Evolutionary conservation across 2,888 invertebrate species (phyloP).

Genomic region (Nomada ruficornis): DNA sequence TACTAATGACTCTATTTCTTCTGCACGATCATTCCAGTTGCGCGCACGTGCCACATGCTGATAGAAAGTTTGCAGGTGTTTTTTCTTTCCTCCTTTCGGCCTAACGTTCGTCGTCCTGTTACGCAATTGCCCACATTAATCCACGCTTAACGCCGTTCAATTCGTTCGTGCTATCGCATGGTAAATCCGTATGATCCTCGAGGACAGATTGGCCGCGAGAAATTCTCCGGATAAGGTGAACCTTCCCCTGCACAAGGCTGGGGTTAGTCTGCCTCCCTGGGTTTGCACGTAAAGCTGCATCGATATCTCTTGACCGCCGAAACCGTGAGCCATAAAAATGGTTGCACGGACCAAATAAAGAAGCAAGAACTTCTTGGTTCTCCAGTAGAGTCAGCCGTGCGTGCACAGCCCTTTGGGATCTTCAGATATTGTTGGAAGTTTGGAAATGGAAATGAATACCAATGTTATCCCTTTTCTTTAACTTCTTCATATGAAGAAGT

Average conservation of each 20-base stretch:
- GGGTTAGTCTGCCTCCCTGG: not conserved
- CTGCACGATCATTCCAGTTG: constrained; percentile 1
- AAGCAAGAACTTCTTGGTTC: not conserved
- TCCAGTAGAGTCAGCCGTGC: not conserved
- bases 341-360: not conserved
- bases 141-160: not conserved
- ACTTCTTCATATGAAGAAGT: not conserved
- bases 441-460: no score
- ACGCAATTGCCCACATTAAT: not conserved
- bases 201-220: not conserved
- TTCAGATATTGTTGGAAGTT: not conserved
- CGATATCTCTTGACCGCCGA: not conserved
- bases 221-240: not conserved
- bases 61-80: constrained; percentile 24
- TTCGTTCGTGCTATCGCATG: not conserved
- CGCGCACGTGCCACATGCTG: not conserved
- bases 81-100: not conserved
- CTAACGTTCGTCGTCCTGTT: not conserved
- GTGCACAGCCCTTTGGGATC: not conserved
- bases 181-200: not conserved
- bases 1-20: constrained; percentile 35
- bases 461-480: not conserved
- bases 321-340: not conserved
- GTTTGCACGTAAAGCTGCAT: not conserved
- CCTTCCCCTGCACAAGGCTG: not conserved